A percentile compares a stretch with the other conserved stretches of the same genome.
These are phyloP conservation scores for Camarhynchus parvulus DNA, from an alignment of 2,113 vertebrate genomes.

Conservation along the genomic window DNA sequence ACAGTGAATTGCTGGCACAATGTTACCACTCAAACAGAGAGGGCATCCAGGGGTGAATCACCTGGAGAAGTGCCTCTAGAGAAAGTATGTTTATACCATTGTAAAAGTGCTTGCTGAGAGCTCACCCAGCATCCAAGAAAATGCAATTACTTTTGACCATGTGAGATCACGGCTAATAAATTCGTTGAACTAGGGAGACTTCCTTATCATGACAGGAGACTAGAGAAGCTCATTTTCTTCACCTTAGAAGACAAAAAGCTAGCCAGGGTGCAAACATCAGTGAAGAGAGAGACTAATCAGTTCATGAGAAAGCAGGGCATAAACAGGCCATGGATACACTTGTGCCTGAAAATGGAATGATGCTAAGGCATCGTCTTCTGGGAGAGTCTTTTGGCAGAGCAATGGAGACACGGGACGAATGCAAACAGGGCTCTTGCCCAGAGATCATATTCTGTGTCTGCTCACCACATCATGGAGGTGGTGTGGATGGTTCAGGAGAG, in stretches of 20 bases:
- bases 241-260: not conserved
- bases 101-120: not conserved
- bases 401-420: accelerated
- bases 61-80: not conserved
- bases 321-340: not conserved
- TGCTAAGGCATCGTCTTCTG: not conserved
- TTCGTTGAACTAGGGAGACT: not conserved
- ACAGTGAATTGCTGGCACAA: not conserved
- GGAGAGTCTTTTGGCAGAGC: not conserved
- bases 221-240: not conserved
- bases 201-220: not conserved
- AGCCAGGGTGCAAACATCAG: not conserved
- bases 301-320: not conserved
- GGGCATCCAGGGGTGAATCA: not conserved
- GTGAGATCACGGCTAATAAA: not conserved
- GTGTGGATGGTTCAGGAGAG: not conserved
- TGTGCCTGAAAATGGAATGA: not conserved
- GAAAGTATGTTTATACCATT: not conserved
- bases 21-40: not conserved
- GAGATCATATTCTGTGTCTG: not conserved
- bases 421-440: not conserved
- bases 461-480: not conserved
- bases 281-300: not conserved
- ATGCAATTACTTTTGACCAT: not conserved
- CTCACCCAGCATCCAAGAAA: not conserved